phyloP scores from a whole-genome alignment of 1,140 invertebrate genomes.

The Adoxophyes honmai region DNA sequence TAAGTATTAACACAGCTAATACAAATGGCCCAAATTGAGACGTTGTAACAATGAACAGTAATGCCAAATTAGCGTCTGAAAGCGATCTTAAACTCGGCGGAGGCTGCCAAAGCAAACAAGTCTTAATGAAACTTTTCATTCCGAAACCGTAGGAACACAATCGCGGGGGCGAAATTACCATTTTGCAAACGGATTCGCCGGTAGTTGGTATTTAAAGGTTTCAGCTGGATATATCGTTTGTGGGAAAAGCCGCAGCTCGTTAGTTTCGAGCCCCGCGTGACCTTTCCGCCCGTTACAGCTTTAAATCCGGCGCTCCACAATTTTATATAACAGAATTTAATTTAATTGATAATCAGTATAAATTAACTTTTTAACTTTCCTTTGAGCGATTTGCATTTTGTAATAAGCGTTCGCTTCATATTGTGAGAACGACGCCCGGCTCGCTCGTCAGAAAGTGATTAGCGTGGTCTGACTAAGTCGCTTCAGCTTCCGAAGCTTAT shows the following conservation, averaged over 20 bases:
- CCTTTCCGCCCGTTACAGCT: too few species aligned
- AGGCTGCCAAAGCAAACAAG: constrained; percentile 31
- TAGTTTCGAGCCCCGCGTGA: too few species aligned
- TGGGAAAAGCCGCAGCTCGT: too few species aligned
- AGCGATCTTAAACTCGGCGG: constrained; percentile 25
- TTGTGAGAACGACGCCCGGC: constrained; percentile 6
- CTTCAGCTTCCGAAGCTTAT: too few species aligned
- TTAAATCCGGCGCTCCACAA: too few species aligned
- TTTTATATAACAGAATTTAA: too few species aligned
- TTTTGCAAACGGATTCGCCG: constrained; percentile 17
- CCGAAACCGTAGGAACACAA: constrained; percentile 22
- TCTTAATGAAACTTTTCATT: constrained; percentile 29
- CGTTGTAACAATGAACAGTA: constrained; percentile 24
- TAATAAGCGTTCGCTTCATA: constrained; percentile 20
- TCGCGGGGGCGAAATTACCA: constrained; percentile 27
- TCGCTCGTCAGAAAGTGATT: constrained; percentile 45
- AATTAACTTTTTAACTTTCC: too few species aligned
- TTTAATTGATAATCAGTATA: too few species aligned
- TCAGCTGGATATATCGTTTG: too few species aligned
- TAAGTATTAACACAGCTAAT: background rate
- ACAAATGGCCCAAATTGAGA: constrained; percentile 22
- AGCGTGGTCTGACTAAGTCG: constrained; percentile 15
- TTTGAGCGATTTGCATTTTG: constrained; percentile 28
- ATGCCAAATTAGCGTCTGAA: constrained; percentile 31
- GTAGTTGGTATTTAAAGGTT: too few species aligned